These are phyloP conservation scores for Villa cingulata DNA, from an alignment of 2,888 invertebrate genomes.

Conservation along the genomic window DNA sequence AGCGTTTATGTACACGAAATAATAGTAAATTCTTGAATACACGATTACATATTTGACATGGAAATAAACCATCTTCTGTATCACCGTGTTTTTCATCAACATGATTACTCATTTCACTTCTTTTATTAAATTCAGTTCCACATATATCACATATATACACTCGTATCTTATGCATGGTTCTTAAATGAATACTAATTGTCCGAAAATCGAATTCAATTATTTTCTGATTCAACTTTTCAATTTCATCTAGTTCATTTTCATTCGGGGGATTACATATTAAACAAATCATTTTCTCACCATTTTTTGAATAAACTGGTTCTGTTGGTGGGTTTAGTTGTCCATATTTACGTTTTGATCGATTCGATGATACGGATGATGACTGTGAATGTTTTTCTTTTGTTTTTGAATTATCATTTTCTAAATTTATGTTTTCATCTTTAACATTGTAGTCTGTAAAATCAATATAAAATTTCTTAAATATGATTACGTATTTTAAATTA, in stretches of 20 bases:
- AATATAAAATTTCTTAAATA: too few species aligned
- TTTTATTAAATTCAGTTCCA: constrained; percentile 47
- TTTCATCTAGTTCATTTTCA: too few species aligned
- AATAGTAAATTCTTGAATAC: constrained; percentile 47
- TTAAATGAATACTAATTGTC: constrained; percentile 47
- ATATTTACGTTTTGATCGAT: background rate
- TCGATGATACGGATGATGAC: too few species aligned
- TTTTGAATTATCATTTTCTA: background rate
- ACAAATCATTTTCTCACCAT: background rate
- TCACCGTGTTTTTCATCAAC: constrained; percentile 46
- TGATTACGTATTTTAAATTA: too few species aligned
- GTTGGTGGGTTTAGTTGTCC: background rate
- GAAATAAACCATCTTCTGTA: constrained; percentile 47
- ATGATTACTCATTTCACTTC: constrained; percentile 50
- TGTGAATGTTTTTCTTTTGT: background rate
- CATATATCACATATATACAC: constrained; percentile 60
- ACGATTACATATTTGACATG: constrained; percentile 48
- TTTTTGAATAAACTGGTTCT: background rate
- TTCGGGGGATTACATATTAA: background rate
- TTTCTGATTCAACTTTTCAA: constrained; percentile 26
- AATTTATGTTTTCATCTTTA: too few species aligned
- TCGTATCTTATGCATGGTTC: constrained; percentile 44
- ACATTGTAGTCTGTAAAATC: too few species aligned
- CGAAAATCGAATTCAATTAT: constrained; percentile 41
- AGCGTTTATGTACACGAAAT: constrained; percentile 49